Evolutionary conservation across 2,113 vertebrate genomes (phyloP), one percentile per base, ranked within the genome.

Genomic region (Electrona antarctica): DNA sequence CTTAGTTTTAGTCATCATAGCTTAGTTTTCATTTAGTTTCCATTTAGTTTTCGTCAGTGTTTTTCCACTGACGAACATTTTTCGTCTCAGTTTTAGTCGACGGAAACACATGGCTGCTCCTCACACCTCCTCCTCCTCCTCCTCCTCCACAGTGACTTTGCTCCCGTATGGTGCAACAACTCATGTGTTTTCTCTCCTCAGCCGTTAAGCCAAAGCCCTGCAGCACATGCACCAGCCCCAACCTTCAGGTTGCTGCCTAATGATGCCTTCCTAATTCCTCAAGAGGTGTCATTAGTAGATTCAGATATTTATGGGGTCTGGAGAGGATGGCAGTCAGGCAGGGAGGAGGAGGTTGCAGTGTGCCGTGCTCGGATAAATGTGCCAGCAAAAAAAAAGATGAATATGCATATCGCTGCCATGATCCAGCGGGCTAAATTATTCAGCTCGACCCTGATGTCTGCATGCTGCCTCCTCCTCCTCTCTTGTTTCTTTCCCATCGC

Each of bases 401-500:
- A 87, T 88, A 89, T 87, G 85, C 90, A 89, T 80, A 87, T 21
- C 71, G 67, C 62, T 41, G 64, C 81, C 83, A 77, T 87, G 84
- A 87, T 85, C 77, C 74, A 73, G 60, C 49, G 21, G 76, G 73
- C 78, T 90, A 74, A 92, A 90, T 90, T 84, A 90, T 91, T 91
- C 73, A 89, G 67, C 77, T 76, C 59, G 33, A 77, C 80, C 85
- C 86, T 83, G 82, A 89, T 87, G 85, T 79, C 80, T 78, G 60
- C 66, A 21, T 81, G 82, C 78, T 21, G 21, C 21, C 21, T 21
- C 21, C 21, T 21, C 21, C 82, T 85, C 33, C 82, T 85, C 77
- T 85, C 79, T 79, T 77, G 75, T 88, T 81, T 81, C 0, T 41
- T 41, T 41, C 29, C 29, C 69, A 55, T 73, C 67, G 79, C 88